Conservation (phyloP, 2,888 invertebrate species). For the Labia minor region DNA sequence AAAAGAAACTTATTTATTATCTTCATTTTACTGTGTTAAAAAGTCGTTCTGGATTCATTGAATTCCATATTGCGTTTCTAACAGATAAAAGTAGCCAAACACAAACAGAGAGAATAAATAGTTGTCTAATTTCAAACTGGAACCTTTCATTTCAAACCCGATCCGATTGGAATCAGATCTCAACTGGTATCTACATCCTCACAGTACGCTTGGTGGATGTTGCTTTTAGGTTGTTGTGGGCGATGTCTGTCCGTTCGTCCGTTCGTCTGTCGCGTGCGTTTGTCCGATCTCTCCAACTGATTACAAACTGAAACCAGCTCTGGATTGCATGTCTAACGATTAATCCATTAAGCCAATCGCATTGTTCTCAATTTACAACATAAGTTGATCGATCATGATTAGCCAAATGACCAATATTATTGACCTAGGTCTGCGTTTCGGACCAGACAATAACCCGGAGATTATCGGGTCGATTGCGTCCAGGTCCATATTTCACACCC, state of each 20-base stretch:
- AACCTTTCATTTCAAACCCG: no score
- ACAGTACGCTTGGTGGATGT: no score
- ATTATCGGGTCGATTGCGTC: not conserved
- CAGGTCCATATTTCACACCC: not conserved
- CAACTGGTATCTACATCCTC: no score
- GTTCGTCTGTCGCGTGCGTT: not conserved
- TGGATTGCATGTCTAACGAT: not conserved
- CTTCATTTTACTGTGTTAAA: no score
- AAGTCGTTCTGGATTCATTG: no score
- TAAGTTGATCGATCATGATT: not conserved
- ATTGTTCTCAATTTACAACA: slow-evolving; percentile 1
- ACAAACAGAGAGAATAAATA: no score
- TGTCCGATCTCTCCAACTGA: not conserved
- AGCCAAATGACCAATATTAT: slow-evolving; percentile 13
- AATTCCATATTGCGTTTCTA: no score
- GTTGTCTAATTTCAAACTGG: no score
- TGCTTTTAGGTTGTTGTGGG: not conserved
- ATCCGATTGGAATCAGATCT: no score
- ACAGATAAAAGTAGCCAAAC: no score
- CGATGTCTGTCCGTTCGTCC: not conserved
- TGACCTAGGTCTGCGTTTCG: not conserved
- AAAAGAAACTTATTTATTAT: no score
- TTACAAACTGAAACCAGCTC: not conserved
- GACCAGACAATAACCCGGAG: not conserved
- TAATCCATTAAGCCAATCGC: slow-evolving; percentile 13